Conservation (phyloP, 2,797 vertebrate species). For the Oreochromis mossambicus region DNA sequence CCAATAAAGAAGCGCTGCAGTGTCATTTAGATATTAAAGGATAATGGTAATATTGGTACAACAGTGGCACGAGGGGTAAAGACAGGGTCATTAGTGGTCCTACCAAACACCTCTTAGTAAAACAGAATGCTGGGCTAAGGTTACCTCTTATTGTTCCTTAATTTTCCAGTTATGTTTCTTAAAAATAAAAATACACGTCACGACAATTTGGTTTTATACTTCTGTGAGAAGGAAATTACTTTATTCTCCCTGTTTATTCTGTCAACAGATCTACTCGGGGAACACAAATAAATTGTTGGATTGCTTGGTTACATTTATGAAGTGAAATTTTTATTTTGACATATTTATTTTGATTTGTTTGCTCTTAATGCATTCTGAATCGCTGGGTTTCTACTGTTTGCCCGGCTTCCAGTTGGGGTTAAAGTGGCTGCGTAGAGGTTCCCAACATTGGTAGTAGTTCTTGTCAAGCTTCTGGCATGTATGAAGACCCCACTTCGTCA, state of each 20-base stretch:
- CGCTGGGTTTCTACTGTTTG: conserved; percentile 62
- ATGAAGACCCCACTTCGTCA: conserved; percentile 92
- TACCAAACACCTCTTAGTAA: background rate
- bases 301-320: background rate
- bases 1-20: background rate
- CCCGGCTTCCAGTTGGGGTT: conserved; percentile 76
- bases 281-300: background rate
- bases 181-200: background rate
- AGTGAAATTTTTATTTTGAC: background rate
- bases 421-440: conserved; percentile 87
- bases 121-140: background rate
- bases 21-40: background rate
- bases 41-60: background rate
- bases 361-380: background rate
- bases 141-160: background rate
- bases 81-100: background rate
- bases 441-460: conserved; percentile 94
- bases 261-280: background rate
- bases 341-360: background rate
- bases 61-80: background rate
- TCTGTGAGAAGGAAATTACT: background rate
- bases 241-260: background rate
- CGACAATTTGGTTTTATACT: background rate
- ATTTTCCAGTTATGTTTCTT: background rate
- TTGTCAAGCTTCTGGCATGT: conserved; percentile 85